Evolutionary conservation across 1,140 invertebrate genomes (phyloP).

Genomic region (Ceratitis capitata): DNA sequence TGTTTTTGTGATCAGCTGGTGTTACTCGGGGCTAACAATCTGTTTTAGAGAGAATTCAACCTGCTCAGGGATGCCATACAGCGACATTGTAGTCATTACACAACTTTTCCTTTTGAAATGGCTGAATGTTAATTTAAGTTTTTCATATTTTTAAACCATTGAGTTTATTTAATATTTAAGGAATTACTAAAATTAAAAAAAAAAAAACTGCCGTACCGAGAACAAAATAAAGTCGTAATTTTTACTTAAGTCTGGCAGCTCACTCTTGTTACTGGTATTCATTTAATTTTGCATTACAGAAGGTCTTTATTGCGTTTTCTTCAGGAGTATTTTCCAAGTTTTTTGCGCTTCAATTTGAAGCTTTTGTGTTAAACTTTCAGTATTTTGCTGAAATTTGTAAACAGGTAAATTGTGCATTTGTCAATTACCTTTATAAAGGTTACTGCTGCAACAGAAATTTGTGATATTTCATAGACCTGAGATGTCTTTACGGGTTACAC

Average conservation of each 20-base stretch:
- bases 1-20: no score
- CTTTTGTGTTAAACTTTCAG: neutral
- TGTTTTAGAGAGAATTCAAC: no score
- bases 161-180: no score
- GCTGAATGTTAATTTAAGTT: no score
- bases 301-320: neutral
- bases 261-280: neutral
- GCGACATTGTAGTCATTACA: no score
- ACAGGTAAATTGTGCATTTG: neutral
- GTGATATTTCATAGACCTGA: neutral
- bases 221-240: no score
- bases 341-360: conserved; percentile 2
- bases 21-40: no score
- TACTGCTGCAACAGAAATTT: neutral
- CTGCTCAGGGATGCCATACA: no score
- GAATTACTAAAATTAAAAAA: no score
- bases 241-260: neutral
- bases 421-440: neutral
- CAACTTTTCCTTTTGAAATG: no score
- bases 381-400: neutral
- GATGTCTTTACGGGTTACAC: neutral
- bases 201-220: no score
- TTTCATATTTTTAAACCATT: no score
- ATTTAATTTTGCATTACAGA: neutral
- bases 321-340: neutral